phyloP scores from a whole-genome alignment of 2,888 invertebrate genomes.

The Chelonus formosanus region DNA sequence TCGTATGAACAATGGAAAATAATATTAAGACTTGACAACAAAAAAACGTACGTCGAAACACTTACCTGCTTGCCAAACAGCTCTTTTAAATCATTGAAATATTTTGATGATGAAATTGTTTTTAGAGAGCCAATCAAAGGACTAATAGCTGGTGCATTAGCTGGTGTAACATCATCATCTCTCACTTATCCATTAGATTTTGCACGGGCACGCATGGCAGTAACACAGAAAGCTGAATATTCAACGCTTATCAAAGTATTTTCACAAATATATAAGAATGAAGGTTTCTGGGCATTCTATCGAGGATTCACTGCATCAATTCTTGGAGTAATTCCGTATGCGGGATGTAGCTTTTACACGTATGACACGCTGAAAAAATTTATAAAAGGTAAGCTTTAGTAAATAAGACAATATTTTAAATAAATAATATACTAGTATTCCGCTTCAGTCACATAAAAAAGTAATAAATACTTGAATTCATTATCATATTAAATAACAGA shows the following conservation, averaged over 20 bases:
- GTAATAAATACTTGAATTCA: too few species aligned
- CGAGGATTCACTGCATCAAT: conserved; percentile 91
- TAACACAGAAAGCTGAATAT: conserved; percentile 83
- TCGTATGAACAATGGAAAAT: conserved; percentile 97
- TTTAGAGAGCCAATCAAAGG: conserved; percentile 57
- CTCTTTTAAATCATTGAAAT: background rate
- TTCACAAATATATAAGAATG: conserved; percentile 75
- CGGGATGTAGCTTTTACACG: conserved; percentile 96
- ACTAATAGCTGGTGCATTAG: conserved; percentile 91
- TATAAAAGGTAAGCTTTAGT: conserved; percentile 63
- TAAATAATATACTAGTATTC: too few species aligned
- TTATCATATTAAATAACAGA: too few species aligned
- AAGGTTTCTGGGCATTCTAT: conserved; percentile 82
- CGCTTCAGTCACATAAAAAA: too few species aligned
- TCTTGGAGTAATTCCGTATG: conserved; percentile 94
- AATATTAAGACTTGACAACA: conserved; percentile 76
- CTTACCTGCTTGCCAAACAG: conserved; percentile 18
- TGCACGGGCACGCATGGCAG: conserved; percentile 96
- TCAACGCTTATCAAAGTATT: conserved; percentile 72
- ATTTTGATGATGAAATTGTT: background rate
- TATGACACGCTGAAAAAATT: conserved; percentile 92
- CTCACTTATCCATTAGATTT: conserved; percentile 96
- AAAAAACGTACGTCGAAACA: conserved; percentile 65
- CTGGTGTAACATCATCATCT: conserved; percentile 94
- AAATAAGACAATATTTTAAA: too few species aligned